Conservation (phyloP, 2,888 invertebrate genomes). For the Steinernema scapterisci region DNA sequence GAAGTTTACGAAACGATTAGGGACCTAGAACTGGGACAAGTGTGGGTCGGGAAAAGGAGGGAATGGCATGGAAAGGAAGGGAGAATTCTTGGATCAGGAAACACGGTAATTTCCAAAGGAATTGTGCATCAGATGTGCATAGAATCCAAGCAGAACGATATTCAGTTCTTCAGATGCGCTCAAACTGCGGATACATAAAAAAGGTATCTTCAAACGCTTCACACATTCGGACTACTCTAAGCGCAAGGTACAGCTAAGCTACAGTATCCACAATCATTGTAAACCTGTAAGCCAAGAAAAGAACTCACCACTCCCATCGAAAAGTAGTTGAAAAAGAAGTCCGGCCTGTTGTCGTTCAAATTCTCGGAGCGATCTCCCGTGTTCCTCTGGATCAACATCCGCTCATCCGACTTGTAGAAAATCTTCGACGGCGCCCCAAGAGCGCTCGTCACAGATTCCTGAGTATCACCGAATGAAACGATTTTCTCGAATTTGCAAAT, state of each 20-base stretch:
- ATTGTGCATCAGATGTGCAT: too few species aligned
- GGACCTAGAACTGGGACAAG: background rate
- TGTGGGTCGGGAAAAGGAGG: background rate
- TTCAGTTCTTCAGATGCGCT: too few species aligned
- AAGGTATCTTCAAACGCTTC: too few species aligned
- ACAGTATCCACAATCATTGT: too few species aligned
- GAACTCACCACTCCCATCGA: conserved; percentile 85
- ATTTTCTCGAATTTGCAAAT: conserved; percentile 3
- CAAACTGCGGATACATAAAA: too few species aligned
- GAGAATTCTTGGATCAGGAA: conserved; percentile 5
- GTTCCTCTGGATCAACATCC: conserved; percentile 76
- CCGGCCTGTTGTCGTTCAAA: conserved; percentile 76
- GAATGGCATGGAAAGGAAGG: too few species aligned
- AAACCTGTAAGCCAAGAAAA: background rate
- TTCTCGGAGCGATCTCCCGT: conserved; percentile 61
- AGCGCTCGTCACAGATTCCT: conserved; percentile 76
- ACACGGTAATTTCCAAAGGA: too few species aligned
- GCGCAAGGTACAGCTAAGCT: too few species aligned
- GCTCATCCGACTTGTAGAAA: conserved; percentile 97
- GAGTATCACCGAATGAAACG: conserved; percentile 70
- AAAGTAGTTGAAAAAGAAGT: conserved; percentile 98
- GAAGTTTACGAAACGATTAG: background rate
- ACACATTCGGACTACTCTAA: too few species aligned
- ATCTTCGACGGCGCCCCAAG: conserved; percentile 89
- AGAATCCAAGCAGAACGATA: too few species aligned